A percentile compares a stretch with the other conserved stretches of the same genome.
These are phyloP conservation scores for Herminia tarsipennalis DNA, from an alignment of 2,888 invertebrate genomes.

Conservation along the genomic window DNA sequence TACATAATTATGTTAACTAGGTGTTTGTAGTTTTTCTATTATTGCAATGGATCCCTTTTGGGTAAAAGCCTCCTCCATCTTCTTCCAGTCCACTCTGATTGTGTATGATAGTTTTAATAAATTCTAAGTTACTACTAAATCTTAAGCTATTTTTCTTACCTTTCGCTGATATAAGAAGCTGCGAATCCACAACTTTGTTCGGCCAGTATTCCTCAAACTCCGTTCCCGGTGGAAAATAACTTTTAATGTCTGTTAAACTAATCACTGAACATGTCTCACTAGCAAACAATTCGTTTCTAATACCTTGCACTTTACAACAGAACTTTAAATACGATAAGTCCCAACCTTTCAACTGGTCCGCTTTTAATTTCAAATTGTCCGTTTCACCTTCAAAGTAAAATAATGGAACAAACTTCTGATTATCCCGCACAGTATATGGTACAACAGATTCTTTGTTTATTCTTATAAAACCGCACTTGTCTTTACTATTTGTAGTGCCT, in stretches of 20 bases:
- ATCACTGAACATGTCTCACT: conserved; percentile 96
- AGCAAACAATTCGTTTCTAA: conserved; percentile 95
- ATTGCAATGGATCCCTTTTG: no score
- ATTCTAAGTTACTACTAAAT: no score
- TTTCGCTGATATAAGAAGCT: conserved; percentile 90
- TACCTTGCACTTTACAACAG: conserved; percentile 97
- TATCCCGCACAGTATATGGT: conserved; percentile 94
- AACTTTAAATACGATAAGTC: conserved; percentile 96
- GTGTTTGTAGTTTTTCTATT: no score
- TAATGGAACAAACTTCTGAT: conserved; percentile 95
- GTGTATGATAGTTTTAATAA: no score
- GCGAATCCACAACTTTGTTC: conserved; percentile 93
- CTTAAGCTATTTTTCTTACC: conserved; percentile 61
- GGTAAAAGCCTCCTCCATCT: no score
- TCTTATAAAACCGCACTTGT: conserved; percentile 95
- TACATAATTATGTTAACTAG: no score
- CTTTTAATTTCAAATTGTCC: conserved; percentile 95
- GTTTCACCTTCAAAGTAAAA: conserved; percentile 96
- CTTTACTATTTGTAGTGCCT: conserved; percentile 89
- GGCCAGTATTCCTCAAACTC: conserved; percentile 98
- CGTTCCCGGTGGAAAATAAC: conserved; percentile 95
- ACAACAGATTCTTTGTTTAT: conserved; percentile 97
- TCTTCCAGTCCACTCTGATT: no score
- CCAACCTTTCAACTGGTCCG: conserved; percentile 95
- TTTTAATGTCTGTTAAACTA: conserved; percentile 95